These are phyloP conservation scores for Neoascia interrupta DNA, from an alignment of 2,888 invertebrate genomes.

Conservation along the genomic window DNA sequence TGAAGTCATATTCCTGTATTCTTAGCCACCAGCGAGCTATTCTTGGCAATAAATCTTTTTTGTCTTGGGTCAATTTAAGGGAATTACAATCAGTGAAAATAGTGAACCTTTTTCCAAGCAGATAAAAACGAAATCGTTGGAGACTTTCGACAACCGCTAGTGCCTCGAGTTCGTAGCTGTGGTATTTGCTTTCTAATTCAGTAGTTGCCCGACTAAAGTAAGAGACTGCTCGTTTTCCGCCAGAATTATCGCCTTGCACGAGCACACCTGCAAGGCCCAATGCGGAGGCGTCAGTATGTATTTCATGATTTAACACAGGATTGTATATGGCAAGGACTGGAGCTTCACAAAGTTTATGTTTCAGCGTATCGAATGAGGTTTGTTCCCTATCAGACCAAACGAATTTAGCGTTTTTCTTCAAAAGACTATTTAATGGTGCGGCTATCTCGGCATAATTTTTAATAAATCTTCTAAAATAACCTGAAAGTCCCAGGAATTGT, in stretches of 20 bases:
- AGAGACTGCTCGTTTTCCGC: constrained; percentile 9
- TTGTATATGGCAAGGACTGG: not conserved
- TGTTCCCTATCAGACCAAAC: not conserved
- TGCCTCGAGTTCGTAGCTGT: constrained; percentile 44
- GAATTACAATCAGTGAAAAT: constrained; percentile 50
- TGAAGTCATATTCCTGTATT: no score
- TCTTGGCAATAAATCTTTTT: no score
- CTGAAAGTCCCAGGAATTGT: constrained; percentile 73
- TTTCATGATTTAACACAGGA: not conserved
- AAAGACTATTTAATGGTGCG: constrained; percentile 69
- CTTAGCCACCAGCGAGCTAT: no score
- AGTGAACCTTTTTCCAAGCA: constrained; percentile 47
- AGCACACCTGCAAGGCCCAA: not conserved
- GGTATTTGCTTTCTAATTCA: constrained; percentile 29
- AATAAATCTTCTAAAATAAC: constrained; percentile 73
- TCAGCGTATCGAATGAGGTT: not conserved
- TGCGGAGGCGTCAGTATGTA: not conserved
- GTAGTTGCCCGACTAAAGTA: constrained; percentile 48
- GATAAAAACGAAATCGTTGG: constrained; percentile 55
- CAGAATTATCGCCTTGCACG: not conserved
- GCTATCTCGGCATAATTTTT: constrained; percentile 69
- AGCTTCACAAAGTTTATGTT: not conserved
- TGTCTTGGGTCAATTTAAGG: no score
- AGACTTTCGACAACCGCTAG: constrained; percentile 45
- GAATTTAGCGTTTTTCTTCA: constrained; percentile 32